phyloP scores from a whole-genome alignment of 2,113 vertebrate genomes.

The Pristiophorus japonicus region DNA sequence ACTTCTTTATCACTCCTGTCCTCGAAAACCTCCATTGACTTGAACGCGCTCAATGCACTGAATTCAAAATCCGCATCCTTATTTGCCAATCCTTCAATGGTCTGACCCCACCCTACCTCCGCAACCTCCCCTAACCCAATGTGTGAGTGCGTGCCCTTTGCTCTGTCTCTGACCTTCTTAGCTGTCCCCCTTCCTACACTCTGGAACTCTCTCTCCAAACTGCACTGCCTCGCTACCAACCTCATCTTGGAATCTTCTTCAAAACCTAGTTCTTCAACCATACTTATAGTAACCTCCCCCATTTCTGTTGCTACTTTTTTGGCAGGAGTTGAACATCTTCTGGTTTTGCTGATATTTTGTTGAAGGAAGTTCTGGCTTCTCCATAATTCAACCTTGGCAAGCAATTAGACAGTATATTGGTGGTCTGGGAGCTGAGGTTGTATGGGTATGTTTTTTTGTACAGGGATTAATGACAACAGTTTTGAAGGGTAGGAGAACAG shows the following conservation, averaged over 20 bases:
- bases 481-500: neutral
- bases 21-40: neutral
- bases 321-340: neutral
- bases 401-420: neutral
- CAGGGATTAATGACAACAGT: neutral
- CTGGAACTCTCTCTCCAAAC: neutral
- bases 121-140: neutral
- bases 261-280: neutral
- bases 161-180: neutral
- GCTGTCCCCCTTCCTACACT: neutral
- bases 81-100: too few relatives aligned
- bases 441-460: neutral
- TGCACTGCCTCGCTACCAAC: neutral
- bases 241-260: neutral
- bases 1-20: neutral
- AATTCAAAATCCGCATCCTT: neutral
- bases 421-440: neutral
- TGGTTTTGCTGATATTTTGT: neutral
- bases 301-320: neutral
- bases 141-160: neutral
- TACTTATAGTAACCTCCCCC: neutral
- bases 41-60: neutral
- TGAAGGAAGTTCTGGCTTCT: neutral
- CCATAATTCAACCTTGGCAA: neutral
- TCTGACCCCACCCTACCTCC: neutral